Conservation (phyloP, 2,888 invertebrate species). For the Diplolepis rosae region DNA sequence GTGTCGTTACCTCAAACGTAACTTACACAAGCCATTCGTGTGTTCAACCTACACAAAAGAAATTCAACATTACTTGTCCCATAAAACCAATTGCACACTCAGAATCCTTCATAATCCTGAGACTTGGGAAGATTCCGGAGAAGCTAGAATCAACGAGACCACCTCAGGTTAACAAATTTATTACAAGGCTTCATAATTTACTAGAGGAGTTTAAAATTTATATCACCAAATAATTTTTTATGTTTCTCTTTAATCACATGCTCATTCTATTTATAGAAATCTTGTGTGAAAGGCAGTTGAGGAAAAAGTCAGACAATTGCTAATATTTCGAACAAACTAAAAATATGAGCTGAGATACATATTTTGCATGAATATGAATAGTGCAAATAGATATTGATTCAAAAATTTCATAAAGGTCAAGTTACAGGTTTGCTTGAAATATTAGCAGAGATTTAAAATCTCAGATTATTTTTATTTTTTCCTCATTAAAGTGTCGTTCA, state of each 20-base stretch:
- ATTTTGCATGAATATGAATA: background rate
- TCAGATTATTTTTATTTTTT: background rate
- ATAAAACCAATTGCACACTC: constrained; percentile 9
- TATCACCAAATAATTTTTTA: background rate
- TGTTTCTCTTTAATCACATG: background rate
- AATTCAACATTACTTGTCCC: background rate
- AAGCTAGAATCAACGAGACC: background rate
- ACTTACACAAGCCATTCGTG: constrained; percentile 5
- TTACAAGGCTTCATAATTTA: background rate
- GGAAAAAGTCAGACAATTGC: background rate
- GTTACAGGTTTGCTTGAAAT: constrained; percentile 14
- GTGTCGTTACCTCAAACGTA: constrained; percentile 5
- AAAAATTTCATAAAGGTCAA: background rate
- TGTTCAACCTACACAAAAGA: constrained; percentile 16
- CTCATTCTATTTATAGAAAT: background rate
- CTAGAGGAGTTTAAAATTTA: background rate
- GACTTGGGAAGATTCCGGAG: background rate
- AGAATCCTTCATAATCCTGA: background rate
- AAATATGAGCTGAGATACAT: background rate
- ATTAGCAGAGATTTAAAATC: constrained; percentile 8
- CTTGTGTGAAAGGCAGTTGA: background rate
- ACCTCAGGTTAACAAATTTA: background rate
- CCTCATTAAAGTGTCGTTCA: constrained; percentile 11
- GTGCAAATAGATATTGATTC: constrained; percentile 10
- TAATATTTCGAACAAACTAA: constrained; percentile 5